Evolutionary conservation across 2,113 vertebrate genomes (phyloP).

Genomic region (Neodontobutis hainanensis): DNA sequence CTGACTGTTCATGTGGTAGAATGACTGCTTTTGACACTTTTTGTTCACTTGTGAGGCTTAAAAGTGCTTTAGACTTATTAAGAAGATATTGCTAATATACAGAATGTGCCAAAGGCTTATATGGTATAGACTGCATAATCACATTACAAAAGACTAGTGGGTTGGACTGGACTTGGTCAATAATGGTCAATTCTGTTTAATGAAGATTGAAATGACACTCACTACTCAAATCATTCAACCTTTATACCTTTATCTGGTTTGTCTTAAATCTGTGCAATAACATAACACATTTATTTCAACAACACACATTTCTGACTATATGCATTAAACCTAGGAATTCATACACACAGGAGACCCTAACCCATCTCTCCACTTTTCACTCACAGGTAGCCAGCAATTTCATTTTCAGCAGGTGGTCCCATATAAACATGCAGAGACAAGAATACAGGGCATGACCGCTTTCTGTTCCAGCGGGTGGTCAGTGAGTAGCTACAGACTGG

Average conservation of each 20-base stretch:
- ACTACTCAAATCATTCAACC: constrained; percentile 51
- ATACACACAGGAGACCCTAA: constrained; percentile 18
- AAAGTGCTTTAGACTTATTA: too few species aligned
- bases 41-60: too few species aligned
- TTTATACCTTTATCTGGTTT: constrained; percentile 69
- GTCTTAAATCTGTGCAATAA: constrained; percentile 60
- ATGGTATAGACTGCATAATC: too few species aligned
- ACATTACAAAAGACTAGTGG: too few species aligned
- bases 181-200: constrained; percentile 55
- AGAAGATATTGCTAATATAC: too few species aligned
- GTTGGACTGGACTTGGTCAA: constrained; percentile 33
- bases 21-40: too few species aligned
- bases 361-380: constrained; percentile 34
- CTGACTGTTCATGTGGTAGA: too few species aligned
- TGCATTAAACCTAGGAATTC: constrained; percentile 13
- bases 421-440: constrained; percentile 32
- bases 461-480: constrained; percentile 65
- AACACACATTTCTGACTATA: neutral
- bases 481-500: constrained; percentile 51
- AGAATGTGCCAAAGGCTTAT: too few species aligned
- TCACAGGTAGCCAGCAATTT: constrained; percentile 51
- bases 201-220: constrained; percentile 53
- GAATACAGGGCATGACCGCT: constrained; percentile 50
- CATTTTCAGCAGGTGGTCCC: constrained; percentile 62
- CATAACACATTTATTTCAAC: constrained; percentile 45